A percentile compares a stretch with the other conserved stretches of the same genome.
Evolutionary conservation across 2,113 vertebrate genomes (phyloP).

Genomic region (Tricholaema leucomelas): DNA sequence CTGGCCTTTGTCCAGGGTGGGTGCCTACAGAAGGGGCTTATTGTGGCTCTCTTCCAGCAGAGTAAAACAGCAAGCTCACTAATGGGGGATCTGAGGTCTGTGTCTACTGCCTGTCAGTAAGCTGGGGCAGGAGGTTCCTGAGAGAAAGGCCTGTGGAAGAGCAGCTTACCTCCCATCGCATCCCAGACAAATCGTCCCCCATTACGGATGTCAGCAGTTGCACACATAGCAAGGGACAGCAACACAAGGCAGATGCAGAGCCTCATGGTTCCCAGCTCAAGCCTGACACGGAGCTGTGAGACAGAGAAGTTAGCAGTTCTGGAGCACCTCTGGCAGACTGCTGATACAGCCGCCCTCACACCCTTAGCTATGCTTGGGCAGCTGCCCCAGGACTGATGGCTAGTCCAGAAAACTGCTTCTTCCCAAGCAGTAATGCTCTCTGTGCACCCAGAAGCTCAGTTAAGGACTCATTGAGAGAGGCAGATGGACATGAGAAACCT

Average conservation of each 20-base stretch:
- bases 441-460: neutral
- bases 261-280: conserved; percentile 15
- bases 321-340: neutral
- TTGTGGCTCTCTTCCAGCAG: neutral
- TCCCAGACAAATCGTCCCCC: neutral
- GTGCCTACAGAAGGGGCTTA: neutral
- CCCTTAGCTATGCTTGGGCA: neutral
- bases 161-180: neutral
- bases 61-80: neutral
- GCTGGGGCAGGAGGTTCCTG: neutral
- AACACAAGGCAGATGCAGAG: neutral
- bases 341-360: neutral
- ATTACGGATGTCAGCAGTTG: neutral
- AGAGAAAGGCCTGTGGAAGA: neutral
- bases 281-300: neutral
- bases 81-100: accelerated
- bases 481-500: neutral
- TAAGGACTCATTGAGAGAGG: neutral
- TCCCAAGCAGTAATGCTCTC: neutral
- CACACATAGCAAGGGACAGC: neutral
- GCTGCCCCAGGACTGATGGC: accelerated
- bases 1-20: neutral
- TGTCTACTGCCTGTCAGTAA: neutral
- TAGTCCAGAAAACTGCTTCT: neutral
- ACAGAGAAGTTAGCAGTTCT: neutral